Evolutionary conservation across 2,888 invertebrate species (phyloP), one percentile per base, ranked within the genome.

Genomic region (Drosophila falleni): DNA sequence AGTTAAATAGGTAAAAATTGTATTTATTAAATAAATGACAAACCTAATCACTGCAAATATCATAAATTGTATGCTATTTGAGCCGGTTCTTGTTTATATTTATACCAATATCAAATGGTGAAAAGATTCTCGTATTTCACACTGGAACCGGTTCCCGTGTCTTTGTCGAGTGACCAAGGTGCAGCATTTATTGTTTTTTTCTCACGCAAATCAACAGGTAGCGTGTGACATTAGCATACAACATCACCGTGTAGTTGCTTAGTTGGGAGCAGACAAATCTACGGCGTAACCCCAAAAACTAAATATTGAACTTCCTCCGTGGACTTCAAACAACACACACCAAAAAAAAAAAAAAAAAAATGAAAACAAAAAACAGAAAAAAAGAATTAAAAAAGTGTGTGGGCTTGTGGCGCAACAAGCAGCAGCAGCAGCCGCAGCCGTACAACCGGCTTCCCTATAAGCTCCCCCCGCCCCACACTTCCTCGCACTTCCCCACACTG

Each of bases 191-290:
- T 61, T 51, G 42, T 33, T 55, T 51, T 51, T 51, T 81, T 76
- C 84, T 62, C 64, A 89, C 70, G 71, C 71, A 67, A 73, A 86
- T 88, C 89, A 83, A 83, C 89, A 83, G 87, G 84, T 89, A 80
- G 42, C 55, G 15, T 31, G 29, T 35, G 50, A 35, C 64, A 64
- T 56, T 63, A 56, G 49, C 37, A 37, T 31, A 56, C 56, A 41
- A 41, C 41, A 63, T 39, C 49, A 59, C 13, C 31, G 31, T 33
- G 29, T n/a, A 11, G 13, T 16, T 29, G 8, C 29, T 67, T 16
- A 72, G 60, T 69, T 67, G 63, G 9, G 37, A 44, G 51, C 37
- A 16, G 10, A 19, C 26, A 64, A 47, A 42, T 55, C 26, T 29
- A 15, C 41, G 11, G 51, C 53, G 23, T 61, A 41, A 50, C 35